phyloP scores from a whole-genome alignment of 1,140 invertebrate species.

The Pseudomyrmex dendroicus region DNA sequence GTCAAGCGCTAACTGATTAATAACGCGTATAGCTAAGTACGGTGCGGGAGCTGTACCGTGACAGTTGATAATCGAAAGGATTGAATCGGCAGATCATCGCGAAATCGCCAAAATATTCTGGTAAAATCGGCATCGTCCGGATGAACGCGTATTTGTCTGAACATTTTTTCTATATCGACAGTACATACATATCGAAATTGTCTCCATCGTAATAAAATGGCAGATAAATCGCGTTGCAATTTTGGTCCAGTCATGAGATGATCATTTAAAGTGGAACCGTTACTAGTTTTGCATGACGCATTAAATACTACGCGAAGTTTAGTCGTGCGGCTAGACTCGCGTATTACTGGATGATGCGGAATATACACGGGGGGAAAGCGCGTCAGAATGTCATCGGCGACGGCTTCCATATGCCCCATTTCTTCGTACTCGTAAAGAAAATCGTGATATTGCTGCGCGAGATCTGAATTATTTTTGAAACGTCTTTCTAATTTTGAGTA shows the following conservation, averaged over 20 bases:
- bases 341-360: slow-evolving; percentile 26
- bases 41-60: neutral
- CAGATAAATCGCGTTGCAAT: neutral
- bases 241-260: slow-evolving; percentile 21
- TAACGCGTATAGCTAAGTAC: neutral
- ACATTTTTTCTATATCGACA: slow-evolving; percentile 28
- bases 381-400: neutral
- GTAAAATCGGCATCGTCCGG: neutral
- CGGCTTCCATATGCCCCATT: neutral
- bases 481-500: neutral
- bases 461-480: neutral
- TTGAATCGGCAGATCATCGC: fast-evolving
- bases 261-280: slow-evolving; percentile 5
- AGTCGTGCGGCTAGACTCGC: slow-evolving; percentile 4
- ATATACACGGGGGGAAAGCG: neutral
- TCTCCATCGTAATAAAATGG: neutral
- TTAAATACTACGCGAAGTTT: slow-evolving; percentile 23
- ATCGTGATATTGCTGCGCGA: neutral
- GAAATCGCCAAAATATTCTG: neutral
- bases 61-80: neutral
- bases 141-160: slow-evolving; percentile 7
- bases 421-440: neutral
- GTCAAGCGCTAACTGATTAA: neutral
- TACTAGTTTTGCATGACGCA: neutral
- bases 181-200: neutral